Percentiles rank a stretch among this genome's conserved stretches.
phyloP scores from a whole-genome alignment of 1,140 invertebrate species.

The Aplysia californica region DNA sequence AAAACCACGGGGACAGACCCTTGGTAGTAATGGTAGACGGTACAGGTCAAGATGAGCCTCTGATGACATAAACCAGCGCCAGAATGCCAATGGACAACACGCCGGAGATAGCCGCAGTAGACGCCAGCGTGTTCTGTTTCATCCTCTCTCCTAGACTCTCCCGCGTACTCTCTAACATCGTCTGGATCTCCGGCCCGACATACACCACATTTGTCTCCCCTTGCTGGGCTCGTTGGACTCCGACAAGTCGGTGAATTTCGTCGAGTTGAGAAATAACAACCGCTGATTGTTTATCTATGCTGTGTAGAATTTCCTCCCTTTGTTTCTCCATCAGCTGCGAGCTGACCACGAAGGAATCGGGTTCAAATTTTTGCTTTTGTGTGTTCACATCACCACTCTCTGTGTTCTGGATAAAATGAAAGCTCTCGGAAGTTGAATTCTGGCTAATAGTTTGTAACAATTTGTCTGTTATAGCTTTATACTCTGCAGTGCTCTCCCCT shows the following conservation, averaged over 20 bases:
- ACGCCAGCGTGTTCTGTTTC: too few species aligned
- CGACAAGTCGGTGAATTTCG: slow-evolving; percentile 43
- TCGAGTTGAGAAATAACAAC: slow-evolving; percentile 35
- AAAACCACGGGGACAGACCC: too few species aligned
- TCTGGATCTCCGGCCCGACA: slow-evolving; percentile 58
- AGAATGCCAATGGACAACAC: too few species aligned
- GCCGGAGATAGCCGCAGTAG: too few species aligned
- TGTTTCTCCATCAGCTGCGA: slow-evolving; percentile 27
- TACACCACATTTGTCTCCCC: slow-evolving; percentile 48
- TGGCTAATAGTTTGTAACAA: slow-evolving; percentile 49
- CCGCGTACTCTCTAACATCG: too few species aligned
- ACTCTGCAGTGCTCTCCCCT: slow-evolving; percentile 40
- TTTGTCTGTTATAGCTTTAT: slow-evolving; percentile 38
- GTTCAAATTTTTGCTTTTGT: slow-evolving; percentile 9
- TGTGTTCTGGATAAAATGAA: slow-evolving; percentile 34
- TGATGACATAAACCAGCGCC: too few species aligned
- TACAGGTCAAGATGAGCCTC: too few species aligned
- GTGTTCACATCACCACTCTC: neutral
- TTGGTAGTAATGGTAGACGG: too few species aligned
- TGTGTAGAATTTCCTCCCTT: too few species aligned
- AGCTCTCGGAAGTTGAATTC: slow-evolving; percentile 46
- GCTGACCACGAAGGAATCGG: neutral
- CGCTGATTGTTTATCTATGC: slow-evolving; percentile 49
- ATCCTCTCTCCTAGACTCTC: too few species aligned
- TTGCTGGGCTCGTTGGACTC: slow-evolving; percentile 6